Conservation (phyloP, 2,797 vertebrate genomes). For the Cossypha niveicapilla region DNA sequence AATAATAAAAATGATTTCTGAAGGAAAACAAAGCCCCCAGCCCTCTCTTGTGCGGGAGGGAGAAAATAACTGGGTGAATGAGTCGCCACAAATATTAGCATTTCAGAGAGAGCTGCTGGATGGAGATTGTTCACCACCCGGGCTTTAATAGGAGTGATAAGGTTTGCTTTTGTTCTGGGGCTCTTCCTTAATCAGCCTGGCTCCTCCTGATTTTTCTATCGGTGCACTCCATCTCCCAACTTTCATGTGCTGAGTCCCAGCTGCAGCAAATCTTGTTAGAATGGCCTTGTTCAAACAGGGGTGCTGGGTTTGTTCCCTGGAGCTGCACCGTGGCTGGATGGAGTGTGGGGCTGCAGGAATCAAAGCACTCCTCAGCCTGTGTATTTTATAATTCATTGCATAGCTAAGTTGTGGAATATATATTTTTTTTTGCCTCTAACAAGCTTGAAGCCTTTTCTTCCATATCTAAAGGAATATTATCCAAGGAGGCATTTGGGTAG, state of each 20-base stretch:
- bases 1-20: background rate
- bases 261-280: slow-evolving; percentile 56
- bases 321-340: slow-evolving; percentile 16
- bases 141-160: slow-evolving; percentile 54
- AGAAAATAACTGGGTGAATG: background rate
- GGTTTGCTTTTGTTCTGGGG: slow-evolving; percentile 57
- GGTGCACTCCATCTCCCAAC: slow-evolving; percentile 7
- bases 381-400: slow-evolving; percentile 75
- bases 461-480: slow-evolving; percentile 47
- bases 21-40: background rate
- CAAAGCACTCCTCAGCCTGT: slow-evolving; percentile 53
- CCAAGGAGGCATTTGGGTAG: background rate
- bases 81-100: slow-evolving; percentile 25
- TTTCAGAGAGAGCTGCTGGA: slow-evolving; percentile 34
- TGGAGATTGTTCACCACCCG: slow-evolving; percentile 27
- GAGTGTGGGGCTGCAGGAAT: slow-evolving; percentile 23
- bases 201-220: slow-evolving; percentile 17
- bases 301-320: slow-evolving; percentile 11
- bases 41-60: background rate
- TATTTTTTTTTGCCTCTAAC: slow-evolving; percentile 21
- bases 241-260: slow-evolving; percentile 52
- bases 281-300: slow-evolving; percentile 43
- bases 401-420: slow-evolving; percentile 51
- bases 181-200: slow-evolving; percentile 44
- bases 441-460: slow-evolving; percentile 39